Evolutionary conservation across 2,888 invertebrate species (phyloP), one percentile per base, ranked within the genome.

Genomic region (Lissocephala sabroskyi): DNA sequence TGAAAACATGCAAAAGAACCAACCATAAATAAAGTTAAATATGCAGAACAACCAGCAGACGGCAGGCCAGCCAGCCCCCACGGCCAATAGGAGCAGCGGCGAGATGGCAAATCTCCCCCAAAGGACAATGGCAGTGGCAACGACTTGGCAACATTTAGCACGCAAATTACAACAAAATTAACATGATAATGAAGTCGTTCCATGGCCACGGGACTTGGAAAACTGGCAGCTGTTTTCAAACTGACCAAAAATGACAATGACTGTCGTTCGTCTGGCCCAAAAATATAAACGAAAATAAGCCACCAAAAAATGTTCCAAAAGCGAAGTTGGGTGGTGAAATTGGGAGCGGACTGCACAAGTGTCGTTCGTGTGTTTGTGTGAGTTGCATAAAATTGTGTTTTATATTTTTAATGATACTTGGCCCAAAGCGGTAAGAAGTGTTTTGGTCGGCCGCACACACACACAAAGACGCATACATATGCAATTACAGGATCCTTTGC

Each of bases 321-420:
- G 33, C 49, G 44, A 49, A 56, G 51, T 41, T 48, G 36, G 29
- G 18, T 10, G 35, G 17, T 43, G 30, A 17, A 1, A 10, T n/a
- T n/a, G n/a, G n/a, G 36, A 13, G 10, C 2, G 14, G 36, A 13
- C 36, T 5, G 17, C 36, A 19, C 14, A 30, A 30, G 18, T 32
- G 14, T 33, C n/a, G n/a, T n/a, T n/a, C n/a, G n/a, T n/a, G n/a
- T n/a, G n/a, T n/a, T n/a, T n/a, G 33, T 33, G 14, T 17, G 26
- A 11, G 19, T 14, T 35, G 57, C 56, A 75, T 71, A 55, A 75
- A 71, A 71, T 75, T 71, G 67, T n/a, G n/a, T 71, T 75, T 71
- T 75, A 73, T 73, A 71, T 73, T 73, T 73, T 73, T 75, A 73
- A 73, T 73, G 71, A 73, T 73, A 73, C 73, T 73, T 75, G 73